Percentiles rank a stretch among this genome's conserved stretches.
These are phyloP conservation scores for Oreotrochilus melanogaster DNA, from an alignment of 2,113 vertebrate genomes.

Conservation along the genomic window DNA sequence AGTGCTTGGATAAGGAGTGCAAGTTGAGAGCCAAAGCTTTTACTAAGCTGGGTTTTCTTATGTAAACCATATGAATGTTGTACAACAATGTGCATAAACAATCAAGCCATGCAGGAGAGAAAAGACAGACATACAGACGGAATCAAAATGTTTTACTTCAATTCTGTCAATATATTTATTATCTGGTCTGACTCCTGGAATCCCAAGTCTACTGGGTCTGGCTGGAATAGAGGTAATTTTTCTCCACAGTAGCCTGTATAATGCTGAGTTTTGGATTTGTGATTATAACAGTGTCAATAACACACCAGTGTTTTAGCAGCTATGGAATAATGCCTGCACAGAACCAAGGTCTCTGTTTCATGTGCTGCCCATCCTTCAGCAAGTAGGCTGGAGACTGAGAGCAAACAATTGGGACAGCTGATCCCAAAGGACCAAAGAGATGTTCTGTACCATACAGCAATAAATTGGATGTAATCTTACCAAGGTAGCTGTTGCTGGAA, in stretches of 20 bases:
- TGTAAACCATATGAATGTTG: not conserved
- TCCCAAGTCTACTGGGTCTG: not conserved
- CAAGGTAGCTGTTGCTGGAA: not conserved
- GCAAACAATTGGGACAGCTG: not conserved
- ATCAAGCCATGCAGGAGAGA: constrained; percentile 38
- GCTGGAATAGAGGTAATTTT: not conserved
- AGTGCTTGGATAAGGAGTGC: not conserved
- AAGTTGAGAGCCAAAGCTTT: not conserved
- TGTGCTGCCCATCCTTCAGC: not conserved
- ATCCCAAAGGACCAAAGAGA: not conserved
- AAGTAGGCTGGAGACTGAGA: not conserved
- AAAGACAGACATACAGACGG: constrained; percentile 15
- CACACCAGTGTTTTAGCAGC: rapidly evolving
- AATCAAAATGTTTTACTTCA: constrained; percentile 35
- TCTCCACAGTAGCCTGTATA: not conserved
- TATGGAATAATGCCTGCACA: not conserved
- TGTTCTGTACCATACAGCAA: not conserved
- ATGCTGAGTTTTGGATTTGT: not conserved
- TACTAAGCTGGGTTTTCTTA: not conserved
- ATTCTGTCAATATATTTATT: not conserved
- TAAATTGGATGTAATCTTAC: not conserved
- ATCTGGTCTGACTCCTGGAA: not conserved
- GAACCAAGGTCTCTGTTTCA: not conserved
- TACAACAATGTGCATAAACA: not conserved
- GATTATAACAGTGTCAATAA: not conserved